Evolutionary conservation across 2,888 invertebrate species (phyloP).

Genomic region (Caenorhabditis sinica): DNA sequence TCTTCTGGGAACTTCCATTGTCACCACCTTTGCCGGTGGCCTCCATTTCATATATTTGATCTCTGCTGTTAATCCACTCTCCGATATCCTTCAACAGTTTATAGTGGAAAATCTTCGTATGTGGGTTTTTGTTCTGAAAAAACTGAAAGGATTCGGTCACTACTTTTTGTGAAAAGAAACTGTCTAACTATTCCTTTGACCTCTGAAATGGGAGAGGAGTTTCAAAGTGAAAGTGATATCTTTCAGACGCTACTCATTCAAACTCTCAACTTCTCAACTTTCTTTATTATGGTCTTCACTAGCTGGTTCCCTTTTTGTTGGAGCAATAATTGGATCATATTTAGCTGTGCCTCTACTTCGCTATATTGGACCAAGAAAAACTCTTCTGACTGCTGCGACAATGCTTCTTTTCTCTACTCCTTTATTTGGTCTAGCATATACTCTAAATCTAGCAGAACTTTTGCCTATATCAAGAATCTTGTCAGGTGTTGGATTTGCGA

Average conservation of each 20-base stretch:
- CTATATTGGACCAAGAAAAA: constrained; percentile 58
- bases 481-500: constrained; percentile 78
- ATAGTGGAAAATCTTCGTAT: constrained; percentile 63
- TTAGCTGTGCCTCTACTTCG: constrained; percentile 35
- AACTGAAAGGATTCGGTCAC: too few species aligned
- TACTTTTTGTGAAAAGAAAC: background rate
- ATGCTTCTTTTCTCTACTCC: constrained; percentile 62
- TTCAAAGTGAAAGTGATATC: background rate
- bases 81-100: constrained; percentile 76
- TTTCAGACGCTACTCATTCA: constrained; percentile 60
- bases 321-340: constrained; percentile 73
- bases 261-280: constrained; percentile 26
- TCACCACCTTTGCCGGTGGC: constrained; percentile 74
- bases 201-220: too few species aligned
- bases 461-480: constrained; percentile 74
- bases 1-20: constrained; percentile 69
- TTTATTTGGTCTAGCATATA: constrained; percentile 58
- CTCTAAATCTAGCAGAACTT: constrained; percentile 66
- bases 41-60: constrained; percentile 81
- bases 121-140: constrained; percentile 28
- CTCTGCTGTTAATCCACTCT: constrained; percentile 78
- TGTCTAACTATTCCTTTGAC: background rate
- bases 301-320: constrained; percentile 78
- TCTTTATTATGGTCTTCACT: constrained; percentile 76
- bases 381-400: constrained; percentile 68